Evolutionary conservation across 2,113 vertebrate species (phyloP).

Genomic region (Hiodon alosoides): DNA sequence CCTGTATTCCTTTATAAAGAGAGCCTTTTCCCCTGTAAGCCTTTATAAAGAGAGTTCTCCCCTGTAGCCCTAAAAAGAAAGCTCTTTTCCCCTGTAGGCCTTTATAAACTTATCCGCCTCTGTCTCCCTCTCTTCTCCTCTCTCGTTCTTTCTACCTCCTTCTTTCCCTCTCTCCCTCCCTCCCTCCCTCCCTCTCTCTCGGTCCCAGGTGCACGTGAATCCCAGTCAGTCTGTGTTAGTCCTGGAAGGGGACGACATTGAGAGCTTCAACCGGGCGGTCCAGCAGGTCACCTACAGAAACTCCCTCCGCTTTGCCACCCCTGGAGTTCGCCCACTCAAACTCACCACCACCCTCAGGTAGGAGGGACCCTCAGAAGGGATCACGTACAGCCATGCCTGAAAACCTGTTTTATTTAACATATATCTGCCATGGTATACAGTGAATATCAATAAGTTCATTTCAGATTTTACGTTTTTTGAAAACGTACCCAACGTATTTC

Average conservation of each 20-base stretch:
- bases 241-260: slow-evolving; percentile 92
- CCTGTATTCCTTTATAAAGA: too few species aligned
- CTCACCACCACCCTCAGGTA: slow-evolving; percentile 78
- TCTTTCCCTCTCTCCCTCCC: slow-evolving; percentile 21
- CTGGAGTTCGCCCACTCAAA: slow-evolving; percentile 88
- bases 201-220: slow-evolving; percentile 87
- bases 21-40: too few species aligned
- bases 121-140: too few species aligned
- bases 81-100: too few species aligned
- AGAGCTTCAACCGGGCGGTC: slow-evolving; percentile 92
- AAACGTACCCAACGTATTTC: too few species aligned
- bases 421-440: too few species aligned
- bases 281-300: slow-evolving; percentile 97
- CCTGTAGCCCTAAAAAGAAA: too few species aligned
- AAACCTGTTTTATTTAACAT: too few species aligned
- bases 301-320: slow-evolving; percentile 90
- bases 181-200: slow-evolving; percentile 3
- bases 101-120: too few species aligned
- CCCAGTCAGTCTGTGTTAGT: slow-evolving; percentile 92
- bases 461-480: too few species aligned
- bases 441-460: too few species aligned
- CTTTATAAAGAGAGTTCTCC: too few species aligned
- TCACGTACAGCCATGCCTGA: not conserved
- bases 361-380: not conserved
- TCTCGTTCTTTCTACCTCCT: not conserved